Evolutionary conservation across 1,140 invertebrate species (phyloP).

Genomic region (Bombus huntii): DNA sequence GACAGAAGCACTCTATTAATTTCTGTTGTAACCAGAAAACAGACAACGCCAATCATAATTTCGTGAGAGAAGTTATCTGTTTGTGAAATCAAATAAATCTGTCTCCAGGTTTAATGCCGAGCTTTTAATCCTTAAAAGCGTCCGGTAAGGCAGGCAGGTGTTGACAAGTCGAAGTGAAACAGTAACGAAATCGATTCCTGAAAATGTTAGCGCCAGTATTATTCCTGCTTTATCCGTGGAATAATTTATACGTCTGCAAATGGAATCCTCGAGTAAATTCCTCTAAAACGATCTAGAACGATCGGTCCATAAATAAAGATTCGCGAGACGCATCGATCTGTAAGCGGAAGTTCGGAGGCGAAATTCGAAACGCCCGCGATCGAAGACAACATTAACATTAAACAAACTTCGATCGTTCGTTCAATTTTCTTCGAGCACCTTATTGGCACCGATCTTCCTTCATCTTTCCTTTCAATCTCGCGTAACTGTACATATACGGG

Average conservation of each 20-base stretch:
- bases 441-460: slow-evolving; percentile 73
- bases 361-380: slow-evolving; percentile 62
- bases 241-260: slow-evolving; percentile 11
- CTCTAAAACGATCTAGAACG: neutral
- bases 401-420: slow-evolving; percentile 51
- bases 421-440: slow-evolving; percentile 71
- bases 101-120: neutral
- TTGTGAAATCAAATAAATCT: neutral
- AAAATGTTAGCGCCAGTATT: neutral
- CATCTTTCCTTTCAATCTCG: slow-evolving; percentile 42
- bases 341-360: slow-evolving; percentile 65
- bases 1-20: too few relatives aligned
- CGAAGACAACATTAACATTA: slow-evolving; percentile 55
- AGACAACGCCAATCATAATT: neutral
- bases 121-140: neutral
- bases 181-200: neutral
- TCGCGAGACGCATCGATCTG: slow-evolving; percentile 27
- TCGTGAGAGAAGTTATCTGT: neutral
- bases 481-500: slow-evolving; percentile 3
- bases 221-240: neutral
- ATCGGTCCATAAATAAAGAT: slow-evolving; percentile 24
- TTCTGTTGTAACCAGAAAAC: too few relatives aligned
- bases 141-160: neutral
- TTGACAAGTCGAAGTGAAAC: neutral
- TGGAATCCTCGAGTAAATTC: slow-evolving; percentile 3